Base-by-base conservation (phyloP, 2,888 invertebrate species). In the Drosophila anceps region DNA sequence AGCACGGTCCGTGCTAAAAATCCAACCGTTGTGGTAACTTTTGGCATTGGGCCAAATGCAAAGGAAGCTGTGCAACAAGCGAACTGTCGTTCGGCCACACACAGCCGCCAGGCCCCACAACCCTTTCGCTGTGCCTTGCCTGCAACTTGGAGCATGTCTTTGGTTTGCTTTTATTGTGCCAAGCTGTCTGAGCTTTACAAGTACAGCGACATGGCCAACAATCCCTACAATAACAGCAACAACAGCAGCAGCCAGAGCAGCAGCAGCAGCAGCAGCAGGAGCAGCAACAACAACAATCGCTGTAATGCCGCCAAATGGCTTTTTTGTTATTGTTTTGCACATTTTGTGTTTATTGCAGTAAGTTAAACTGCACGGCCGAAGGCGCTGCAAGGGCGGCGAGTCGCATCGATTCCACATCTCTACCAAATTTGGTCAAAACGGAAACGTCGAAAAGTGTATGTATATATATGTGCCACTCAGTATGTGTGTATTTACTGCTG, bases 301-400 rank as follows among this genome's bases (percentile, higher is more conserved):
- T 65, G 48, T 33, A 69, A 65, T 50, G 53, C 27, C 57, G 44
- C 27, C 57, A 84, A 82, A 82, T 82, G 84, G 69, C 53, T 69
- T 85, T 82, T 85, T 71, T 81, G 85, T 80, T 87, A 71, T 86
- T 81, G 81, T 72, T 73, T 69, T 65, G 72, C 65, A 58, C 67
- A 72, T 69, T 76, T 69, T 69, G 71, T 73, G 73, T 82, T 85
- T 78, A 84, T 88, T 88, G 86, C 84, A 86, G 76, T 71, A 64
- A 82, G 72, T 69, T 80, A 54, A 84, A 77, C 72, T 70, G 74
- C 68, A 68, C 41, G 58, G 27, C 31, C 53, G 39, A 31, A 31
- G 69, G 43, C 64, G 33, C 29, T 18, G 27, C 24, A 12, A 15
- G 43, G 35, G 53, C 15, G 39, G 18, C 15, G 8, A 51, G 65